Percentiles rank a stretch among this genome's conserved stretches.
Evolutionary conservation across 2,888 invertebrate genomes (phyloP).

Genomic region (Eustalomyia histrio): DNA sequence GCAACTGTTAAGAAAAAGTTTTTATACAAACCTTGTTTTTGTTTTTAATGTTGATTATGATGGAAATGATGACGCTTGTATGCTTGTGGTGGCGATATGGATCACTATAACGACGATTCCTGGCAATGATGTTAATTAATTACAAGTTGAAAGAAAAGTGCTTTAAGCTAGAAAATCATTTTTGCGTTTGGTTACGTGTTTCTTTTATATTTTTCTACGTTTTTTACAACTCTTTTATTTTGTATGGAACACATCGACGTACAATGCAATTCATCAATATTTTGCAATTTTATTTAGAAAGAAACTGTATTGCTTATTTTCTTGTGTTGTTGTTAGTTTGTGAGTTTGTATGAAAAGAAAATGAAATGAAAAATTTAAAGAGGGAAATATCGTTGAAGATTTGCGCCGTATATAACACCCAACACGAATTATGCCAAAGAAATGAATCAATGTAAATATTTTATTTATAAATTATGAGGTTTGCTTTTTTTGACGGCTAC

Average conservation of each 20-base stretch:
- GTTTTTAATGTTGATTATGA: slow-evolving; percentile 18
- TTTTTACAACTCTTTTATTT: slow-evolving; percentile 4
- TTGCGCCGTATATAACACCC: neutral
- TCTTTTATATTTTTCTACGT: slow-evolving; percentile 2
- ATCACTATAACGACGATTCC: neutral
- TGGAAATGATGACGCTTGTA: neutral
- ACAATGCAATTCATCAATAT: slow-evolving; percentile 31
- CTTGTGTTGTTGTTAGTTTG: neutral
- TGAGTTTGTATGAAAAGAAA: slow-evolving; percentile 5
- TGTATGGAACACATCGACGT: neutral
- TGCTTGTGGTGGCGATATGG: neutral
- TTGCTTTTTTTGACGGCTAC: neutral
- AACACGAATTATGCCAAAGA: neutral
- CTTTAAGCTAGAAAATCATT: neutral
- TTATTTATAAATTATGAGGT: neutral
- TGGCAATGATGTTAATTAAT: neutral
- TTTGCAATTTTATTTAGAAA: slow-evolving; percentile 18
- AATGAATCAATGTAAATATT: neutral
- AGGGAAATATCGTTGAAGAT: slow-evolving; percentile 16
- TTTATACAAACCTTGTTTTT: slow-evolving; percentile 23
- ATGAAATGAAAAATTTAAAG: slow-evolving; percentile 28
- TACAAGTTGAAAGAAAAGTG: slow-evolving; percentile 5
- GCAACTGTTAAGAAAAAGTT: too few relatives aligned
- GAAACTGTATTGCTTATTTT: slow-evolving; percentile 8
- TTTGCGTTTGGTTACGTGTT: slow-evolving; percentile 17